Evolutionary conservation across 2,113 vertebrate species (phyloP), one percentile per base, ranked within the genome.

Genomic region (Corydoras maculifer): DNA sequence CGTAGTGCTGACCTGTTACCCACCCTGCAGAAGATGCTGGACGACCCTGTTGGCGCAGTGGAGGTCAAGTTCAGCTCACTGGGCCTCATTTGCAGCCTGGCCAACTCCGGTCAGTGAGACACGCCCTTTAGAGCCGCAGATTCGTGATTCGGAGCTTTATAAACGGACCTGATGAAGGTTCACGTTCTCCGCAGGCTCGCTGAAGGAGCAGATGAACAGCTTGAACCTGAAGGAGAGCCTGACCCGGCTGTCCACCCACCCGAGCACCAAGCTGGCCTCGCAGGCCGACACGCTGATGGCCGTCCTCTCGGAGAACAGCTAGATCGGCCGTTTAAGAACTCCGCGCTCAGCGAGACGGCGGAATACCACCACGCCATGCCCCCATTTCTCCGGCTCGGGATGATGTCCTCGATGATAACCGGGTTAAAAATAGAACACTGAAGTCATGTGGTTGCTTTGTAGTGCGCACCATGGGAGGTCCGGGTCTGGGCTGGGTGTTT

Each of bases 21-120:
- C 65, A 88, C 80, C 53, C 81, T 94, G 69, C 89, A 93, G 75
- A 89, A 86, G 72, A 88, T 92, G 83, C 77, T 95, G 70, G 90
- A 83, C 60, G 91, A 92, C 65, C 90, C 91, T 4, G 84, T 81
- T 0, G 90, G 89, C 35, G 90, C 88, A 0, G 87, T 91, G 1
- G 93, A 95, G 68, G 91, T 94, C 86, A 93, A 93, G 84, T 91
- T 90, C 75, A 93, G 91, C 57, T 86, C 91, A 67, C 79, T 94
- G 72, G 84, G 88, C 25, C 91, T 94, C 68, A 73, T 94, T 82
- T 92, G 92, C 86, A 92, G 88, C 77, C 87, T 94, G 73, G 84
- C 91, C 63, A 90, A 91, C 78, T 92, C 91, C 78, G 85, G 93
- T 95, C 86, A 82, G 77, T 76, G 75, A 50, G 32, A 18, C 13